Conservation (phyloP, 2,797 vertebrate species). For the Artibeus lituratus region DNA sequence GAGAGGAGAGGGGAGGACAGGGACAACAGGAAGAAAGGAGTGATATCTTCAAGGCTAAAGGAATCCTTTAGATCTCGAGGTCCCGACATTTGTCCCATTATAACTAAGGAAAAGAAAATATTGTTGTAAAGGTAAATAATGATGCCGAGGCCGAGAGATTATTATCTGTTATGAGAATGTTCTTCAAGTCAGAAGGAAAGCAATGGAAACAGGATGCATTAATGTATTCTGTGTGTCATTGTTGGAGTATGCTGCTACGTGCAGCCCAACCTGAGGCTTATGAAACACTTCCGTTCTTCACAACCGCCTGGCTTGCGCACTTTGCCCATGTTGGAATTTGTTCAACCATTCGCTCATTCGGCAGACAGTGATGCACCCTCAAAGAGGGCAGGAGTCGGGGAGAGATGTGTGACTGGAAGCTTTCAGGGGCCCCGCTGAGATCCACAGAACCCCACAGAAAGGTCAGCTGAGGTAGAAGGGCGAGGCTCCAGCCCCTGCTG, state of each 20-base stretch:
- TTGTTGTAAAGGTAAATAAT: neutral
- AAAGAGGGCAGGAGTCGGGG: neutral
- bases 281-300: neutral
- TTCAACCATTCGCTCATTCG: neutral
- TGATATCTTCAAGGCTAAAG: neutral
- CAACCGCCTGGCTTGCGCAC: conserved; percentile 9
- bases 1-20: neutral
- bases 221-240: conserved; percentile 43
- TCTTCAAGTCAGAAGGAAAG: conserved; percentile 36
- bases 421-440: neutral
- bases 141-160: neutral
- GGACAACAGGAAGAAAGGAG: neutral
- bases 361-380: neutral
- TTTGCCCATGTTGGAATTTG: neutral
- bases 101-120: neutral
- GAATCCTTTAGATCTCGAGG: neutral
- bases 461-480: neutral
- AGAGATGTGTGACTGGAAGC: neutral
- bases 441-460: neutral
- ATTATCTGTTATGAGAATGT: conserved; percentile 7
- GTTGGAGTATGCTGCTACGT: neutral
- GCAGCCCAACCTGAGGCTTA: neutral
- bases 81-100: neutral
- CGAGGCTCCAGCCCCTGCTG: no score
- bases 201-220: conserved; percentile 20